Percentiles rank a stretch among this genome's conserved stretches.
phyloP scores from a whole-genome alignment of 1,140 invertebrate genomes.

The Cotesia vestalis region DNA sequence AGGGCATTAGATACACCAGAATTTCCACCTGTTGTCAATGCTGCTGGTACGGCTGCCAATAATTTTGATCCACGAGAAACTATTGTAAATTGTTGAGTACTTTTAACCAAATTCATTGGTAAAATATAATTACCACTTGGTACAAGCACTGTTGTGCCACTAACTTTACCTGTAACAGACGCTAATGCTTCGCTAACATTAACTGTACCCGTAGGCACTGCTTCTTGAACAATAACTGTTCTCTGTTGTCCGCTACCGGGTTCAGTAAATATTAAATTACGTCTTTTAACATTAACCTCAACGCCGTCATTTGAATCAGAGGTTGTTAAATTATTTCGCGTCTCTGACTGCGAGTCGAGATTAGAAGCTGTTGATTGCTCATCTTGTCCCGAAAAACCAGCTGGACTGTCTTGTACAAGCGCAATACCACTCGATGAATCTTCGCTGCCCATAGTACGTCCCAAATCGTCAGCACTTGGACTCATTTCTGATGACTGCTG shows the following conservation, averaged over 20 bases:
- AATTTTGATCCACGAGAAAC: conserved; percentile 75
- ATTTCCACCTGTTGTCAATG: conserved; percentile 58
- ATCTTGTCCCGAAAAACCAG: conserved; percentile 54
- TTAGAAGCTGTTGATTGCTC: conserved; percentile 47
- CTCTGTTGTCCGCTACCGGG: conserved; percentile 56
- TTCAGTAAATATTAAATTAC: conserved; percentile 60
- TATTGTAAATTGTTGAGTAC: conserved; percentile 75
- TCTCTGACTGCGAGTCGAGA: conserved; percentile 43
- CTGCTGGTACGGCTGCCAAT: conserved; percentile 70
- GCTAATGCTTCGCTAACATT: conserved; percentile 66
- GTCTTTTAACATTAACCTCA: conserved; percentile 50
- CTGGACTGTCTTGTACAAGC: conserved; percentile 65
- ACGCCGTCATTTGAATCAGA: conserved; percentile 59
- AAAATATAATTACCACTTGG: conserved; percentile 74
- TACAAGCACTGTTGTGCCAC: conserved; percentile 71
- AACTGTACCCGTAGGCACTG: conserved; percentile 53
- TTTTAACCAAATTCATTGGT: conserved; percentile 75
- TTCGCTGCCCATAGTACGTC: conserved; percentile 75
- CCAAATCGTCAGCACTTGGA: conserved; percentile 72
- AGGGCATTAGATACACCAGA: conserved; percentile 63
- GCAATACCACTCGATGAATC: conserved; percentile 76
- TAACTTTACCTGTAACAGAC: conserved; percentile 66
- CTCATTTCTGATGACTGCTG: conserved; percentile 68
- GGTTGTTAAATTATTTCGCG: conserved; percentile 41
- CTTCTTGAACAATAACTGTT: conserved; percentile 66